phyloP scores from a whole-genome alignment of 2,797 vertebrate genomes.

The Phalloptychus januarius region DNA sequence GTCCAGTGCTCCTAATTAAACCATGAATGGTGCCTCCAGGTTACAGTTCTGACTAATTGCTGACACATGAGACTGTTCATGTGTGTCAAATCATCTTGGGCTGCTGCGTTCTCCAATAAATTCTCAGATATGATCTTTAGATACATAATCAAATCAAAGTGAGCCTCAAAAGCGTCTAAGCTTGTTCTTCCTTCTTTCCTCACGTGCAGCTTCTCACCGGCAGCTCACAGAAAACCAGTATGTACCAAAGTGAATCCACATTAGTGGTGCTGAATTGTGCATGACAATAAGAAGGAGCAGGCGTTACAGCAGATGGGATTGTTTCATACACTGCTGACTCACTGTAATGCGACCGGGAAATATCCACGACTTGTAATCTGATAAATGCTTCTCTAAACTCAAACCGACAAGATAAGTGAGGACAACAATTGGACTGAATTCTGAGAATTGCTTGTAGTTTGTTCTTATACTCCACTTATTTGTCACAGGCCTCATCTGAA shows the following conservation, averaged over 20 bases:
- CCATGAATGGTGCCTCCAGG: slow-evolving; percentile 34
- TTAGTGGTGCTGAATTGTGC: slow-evolving; percentile 27
- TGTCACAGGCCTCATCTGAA: not conserved
- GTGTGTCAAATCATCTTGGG: slow-evolving; percentile 24
- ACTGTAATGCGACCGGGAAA: slow-evolving; percentile 51
- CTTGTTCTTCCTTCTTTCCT: not conserved
- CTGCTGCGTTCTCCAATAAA: slow-evolving; percentile 13
- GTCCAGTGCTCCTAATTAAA: slow-evolving; percentile 46
- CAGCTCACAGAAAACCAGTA: slow-evolving; percentile 41
- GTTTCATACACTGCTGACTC: slow-evolving; percentile 61
- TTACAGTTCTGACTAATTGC: slow-evolving; percentile 36
- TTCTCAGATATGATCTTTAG: slow-evolving; percentile 4
- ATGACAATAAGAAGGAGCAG: slow-evolving; percentile 44
- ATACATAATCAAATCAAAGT: not conserved
- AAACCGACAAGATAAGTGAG: slow-evolving; percentile 58
- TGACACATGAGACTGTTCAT: slow-evolving; percentile 22
- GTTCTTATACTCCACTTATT: not conserved
- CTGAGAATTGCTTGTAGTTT: slow-evolving; percentile 25
- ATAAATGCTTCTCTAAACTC: slow-evolving; percentile 64
- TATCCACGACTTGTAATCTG: slow-evolving; percentile 54
- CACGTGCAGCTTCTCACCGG: slow-evolving; percentile 11
- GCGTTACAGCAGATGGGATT: slow-evolving; percentile 57
- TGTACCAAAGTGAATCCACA: slow-evolving; percentile 34
- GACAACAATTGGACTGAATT: slow-evolving; percentile 17
- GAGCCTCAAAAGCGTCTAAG: slow-evolving; percentile 2